These are phyloP conservation scores for Notocelia uddmanniana DNA, from an alignment of 2,888 invertebrate species.

Conservation along the genomic window DNA sequence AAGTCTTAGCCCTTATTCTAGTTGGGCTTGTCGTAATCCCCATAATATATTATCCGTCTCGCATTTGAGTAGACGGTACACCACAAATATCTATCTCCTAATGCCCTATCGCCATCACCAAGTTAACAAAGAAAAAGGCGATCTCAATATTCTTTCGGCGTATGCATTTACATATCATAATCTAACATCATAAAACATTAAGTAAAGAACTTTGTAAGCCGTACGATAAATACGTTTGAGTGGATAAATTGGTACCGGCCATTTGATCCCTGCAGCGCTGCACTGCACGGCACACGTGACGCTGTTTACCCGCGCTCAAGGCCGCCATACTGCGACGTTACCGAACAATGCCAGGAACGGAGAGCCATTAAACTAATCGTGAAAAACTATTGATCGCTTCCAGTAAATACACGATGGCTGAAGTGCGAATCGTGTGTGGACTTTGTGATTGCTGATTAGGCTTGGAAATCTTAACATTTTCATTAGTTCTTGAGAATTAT, in stretches of 20 bases:
- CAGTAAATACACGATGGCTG: constrained; percentile 8
- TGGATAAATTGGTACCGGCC: neutral
- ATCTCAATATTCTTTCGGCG: too few relatives aligned
- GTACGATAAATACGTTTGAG: too few relatives aligned
- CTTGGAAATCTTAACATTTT: neutral
- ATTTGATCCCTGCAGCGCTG: constrained; percentile 17
- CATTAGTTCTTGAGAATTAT: neutral
- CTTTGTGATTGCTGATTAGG: neutral
- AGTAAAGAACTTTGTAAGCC: too few relatives aligned
- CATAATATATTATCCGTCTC: neutral
- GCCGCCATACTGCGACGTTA: constrained; percentile 21
- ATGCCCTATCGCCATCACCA: too few relatives aligned
- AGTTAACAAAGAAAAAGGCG: too few relatives aligned
- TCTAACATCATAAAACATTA: too few relatives aligned
- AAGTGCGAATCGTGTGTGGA: constrained; percentile 4
- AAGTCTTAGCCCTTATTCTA: neutral
- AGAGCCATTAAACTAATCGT: constrained; percentile 15
- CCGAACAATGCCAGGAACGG: constrained; percentile 19
- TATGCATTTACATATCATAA: too few relatives aligned
- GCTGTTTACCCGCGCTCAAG: constrained; percentile 23
- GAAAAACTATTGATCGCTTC: constrained; percentile 13
- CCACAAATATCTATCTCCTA: too few relatives aligned
- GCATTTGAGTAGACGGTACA: neutral
- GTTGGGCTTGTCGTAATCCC: neutral
- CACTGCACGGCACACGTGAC: constrained; percentile 19